Evolutionary conservation across 1,140 invertebrate species (phyloP).

Genomic region (Scylla paramamosain): DNA sequence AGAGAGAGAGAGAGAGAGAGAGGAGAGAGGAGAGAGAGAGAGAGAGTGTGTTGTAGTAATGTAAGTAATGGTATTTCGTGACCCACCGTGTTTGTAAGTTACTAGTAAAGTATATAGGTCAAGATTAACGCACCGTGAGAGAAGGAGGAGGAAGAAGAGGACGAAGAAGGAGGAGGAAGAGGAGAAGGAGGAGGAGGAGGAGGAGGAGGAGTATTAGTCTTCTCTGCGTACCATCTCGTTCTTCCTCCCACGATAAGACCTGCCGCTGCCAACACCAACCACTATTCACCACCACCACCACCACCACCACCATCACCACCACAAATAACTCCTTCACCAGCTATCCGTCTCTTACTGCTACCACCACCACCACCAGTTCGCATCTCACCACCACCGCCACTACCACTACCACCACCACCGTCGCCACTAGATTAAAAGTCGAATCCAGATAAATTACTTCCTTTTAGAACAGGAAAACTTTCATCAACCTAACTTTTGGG

Average conservation of each 20-base stretch:
- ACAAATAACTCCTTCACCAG: not conserved
- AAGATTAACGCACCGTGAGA: not conserved
- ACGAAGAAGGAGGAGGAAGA: not conserved
- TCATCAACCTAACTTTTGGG: not conserved
- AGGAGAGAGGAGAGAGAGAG: conserved; percentile 35
- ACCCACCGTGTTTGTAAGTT: not conserved
- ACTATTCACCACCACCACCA: not conserved
- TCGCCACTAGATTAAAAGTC: not conserved
- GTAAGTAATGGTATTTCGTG: not conserved
- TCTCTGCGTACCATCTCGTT: not conserved
- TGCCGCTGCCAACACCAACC: not conserved
- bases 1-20: not conserved
- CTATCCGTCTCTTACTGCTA: not conserved
- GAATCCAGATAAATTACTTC: not conserved
- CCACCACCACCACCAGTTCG: not conserved
- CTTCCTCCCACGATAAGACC: not conserved
- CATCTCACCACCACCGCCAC: no score
- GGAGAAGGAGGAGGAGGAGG: not conserved
- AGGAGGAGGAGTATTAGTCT: not conserved
- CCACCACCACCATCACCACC: conserved; percentile 23
- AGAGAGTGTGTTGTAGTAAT: not conserved
- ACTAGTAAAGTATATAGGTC: not conserved
- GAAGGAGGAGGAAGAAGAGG: not conserved
- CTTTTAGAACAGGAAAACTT: not conserved
- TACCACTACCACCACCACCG: no score